Base-by-base conservation (phyloP, 2,888 invertebrate genomes). In the Cerastis rubricosa region DNA sequence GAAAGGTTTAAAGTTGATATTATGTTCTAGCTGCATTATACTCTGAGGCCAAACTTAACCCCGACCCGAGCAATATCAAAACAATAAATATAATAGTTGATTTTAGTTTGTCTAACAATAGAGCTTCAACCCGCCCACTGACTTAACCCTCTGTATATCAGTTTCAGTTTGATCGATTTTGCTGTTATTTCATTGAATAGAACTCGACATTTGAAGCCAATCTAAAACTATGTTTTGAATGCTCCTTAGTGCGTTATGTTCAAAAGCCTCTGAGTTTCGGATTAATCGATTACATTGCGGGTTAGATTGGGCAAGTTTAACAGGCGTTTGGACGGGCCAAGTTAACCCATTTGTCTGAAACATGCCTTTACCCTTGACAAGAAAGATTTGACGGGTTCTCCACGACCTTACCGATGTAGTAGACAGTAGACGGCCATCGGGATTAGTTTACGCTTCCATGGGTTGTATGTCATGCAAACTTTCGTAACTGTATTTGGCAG, bases 201-300 rank as follows among this genome's bases (percentile, higher is more conserved):
- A 85, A 83, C 77, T 83, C 75, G 73, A 86, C 82, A 85, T 90
- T 83, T 89, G 88, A 90, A 88, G 84, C 80, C 66, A 59, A 40
- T 85, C 81, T 83, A 75, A 86, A 93, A 92, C 91, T 92, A 91
- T 91, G 89, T 88, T 89, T 87, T 89, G 88, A 91, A 90, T 89
- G 84, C 83, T 87, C 87, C 7, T 83, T 72, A 91, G 85, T 86
- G 86, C 88, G 90, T 92, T 90, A 89, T 89, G 89, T 91, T 90
- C 90, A 91, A 92, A 91, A 90, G 89, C 89, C 88, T 64, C 89
- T 81, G 92, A 95, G 94, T 94, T 94, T 93, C 77, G 88, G 91
- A 94, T 94, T 94, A 95, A 95, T 95, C 93, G 93, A 94, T 94
- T 91, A 91, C 89, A 89, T 85, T 92, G 91, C 89, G 93, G 93